Conservation (phyloP, 2,888 invertebrate species). For the Apamea sordens region DNA sequence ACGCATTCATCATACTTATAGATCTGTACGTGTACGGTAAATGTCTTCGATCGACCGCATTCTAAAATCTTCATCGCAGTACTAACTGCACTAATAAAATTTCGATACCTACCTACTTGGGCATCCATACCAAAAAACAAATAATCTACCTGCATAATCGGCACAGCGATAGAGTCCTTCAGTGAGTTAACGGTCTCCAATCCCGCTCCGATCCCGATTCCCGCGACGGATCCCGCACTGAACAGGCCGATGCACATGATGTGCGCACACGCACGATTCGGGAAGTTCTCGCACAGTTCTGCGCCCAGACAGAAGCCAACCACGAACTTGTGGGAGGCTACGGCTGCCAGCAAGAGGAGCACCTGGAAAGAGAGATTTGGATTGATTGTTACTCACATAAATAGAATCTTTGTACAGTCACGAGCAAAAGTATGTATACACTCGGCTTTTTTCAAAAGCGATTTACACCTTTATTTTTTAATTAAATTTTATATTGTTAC, state of each 20-base stretch:
- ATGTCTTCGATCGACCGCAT: no score
- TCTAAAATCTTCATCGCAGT: no score
- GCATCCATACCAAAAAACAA: neutral
- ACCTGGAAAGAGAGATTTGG: conserved; percentile 90
- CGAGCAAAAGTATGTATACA: no score
- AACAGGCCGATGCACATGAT: conserved; percentile 91
- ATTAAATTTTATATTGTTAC: no score
- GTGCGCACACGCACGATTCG: conserved; percentile 84
- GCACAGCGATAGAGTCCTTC: conserved; percentile 88
- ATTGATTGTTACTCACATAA: neutral
- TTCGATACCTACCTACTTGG: neutral
- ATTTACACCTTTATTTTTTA: no score
- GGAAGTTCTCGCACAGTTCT: conserved; percentile 91
- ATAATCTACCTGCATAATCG: conserved; percentile 91
- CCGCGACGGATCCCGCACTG: conserved; percentile 92
- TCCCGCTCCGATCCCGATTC: conserved; percentile 92
- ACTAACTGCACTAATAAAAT: no score
- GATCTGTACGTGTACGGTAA: no score
- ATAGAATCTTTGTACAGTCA: neutral
- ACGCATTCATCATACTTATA: no score
- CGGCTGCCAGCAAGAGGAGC: conserved; percentile 92
- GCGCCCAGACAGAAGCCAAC: conserved; percentile 95
- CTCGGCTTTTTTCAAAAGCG: no score
- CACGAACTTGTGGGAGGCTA: conserved; percentile 95
- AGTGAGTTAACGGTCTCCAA: conserved; percentile 87